Evolutionary conservation across 2,888 invertebrate genomes (phyloP).

Genomic region (Cheilosia grossa): DNA sequence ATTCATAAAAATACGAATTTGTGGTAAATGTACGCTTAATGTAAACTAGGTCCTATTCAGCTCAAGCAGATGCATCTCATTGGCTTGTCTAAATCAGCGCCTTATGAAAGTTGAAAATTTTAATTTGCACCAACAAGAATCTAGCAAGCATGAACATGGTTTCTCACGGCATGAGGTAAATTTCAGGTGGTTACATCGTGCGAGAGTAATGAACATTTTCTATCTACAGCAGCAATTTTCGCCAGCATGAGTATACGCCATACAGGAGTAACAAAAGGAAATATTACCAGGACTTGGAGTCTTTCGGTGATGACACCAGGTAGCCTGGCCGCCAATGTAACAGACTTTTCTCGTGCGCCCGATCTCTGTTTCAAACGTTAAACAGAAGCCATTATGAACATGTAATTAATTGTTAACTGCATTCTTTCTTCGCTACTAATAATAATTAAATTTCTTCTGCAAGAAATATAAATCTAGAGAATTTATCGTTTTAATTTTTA

Average conservation of each 20-base stretch:
- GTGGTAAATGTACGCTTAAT: no score
- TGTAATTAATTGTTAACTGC: constrained; percentile 72
- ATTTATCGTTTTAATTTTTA: constrained; percentile 55
- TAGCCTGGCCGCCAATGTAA: constrained; percentile 3
- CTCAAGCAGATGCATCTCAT: neutral
- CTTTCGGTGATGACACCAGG: constrained; percentile 41
- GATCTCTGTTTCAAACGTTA: constrained; percentile 24
- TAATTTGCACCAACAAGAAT: constrained; percentile 50
- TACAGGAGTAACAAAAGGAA: constrained; percentile 30
- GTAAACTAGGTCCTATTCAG: neutral
- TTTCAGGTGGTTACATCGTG: constrained; percentile 46
- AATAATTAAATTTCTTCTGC: constrained; percentile 68
- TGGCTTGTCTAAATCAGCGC: constrained; percentile 32
- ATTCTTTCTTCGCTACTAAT: constrained; percentile 63
- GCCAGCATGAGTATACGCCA: neutral
- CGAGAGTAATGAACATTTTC: constrained; percentile 37
- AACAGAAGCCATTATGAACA: constrained; percentile 59
- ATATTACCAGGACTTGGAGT: constrained; percentile 37
- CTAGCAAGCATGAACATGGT: constrained; percentile 43
- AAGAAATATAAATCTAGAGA: constrained; percentile 54
- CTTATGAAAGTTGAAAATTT: constrained; percentile 53
- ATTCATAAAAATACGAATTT: no score
- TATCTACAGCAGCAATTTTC: constrained; percentile 19
- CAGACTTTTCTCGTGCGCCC: constrained; percentile 20
- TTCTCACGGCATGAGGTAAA: constrained; percentile 57